Evolutionary conservation across 2,888 invertebrate species (phyloP), one percentile per base, ranked within the genome.

Genomic region (Rhyacophila evoluta): DNA sequence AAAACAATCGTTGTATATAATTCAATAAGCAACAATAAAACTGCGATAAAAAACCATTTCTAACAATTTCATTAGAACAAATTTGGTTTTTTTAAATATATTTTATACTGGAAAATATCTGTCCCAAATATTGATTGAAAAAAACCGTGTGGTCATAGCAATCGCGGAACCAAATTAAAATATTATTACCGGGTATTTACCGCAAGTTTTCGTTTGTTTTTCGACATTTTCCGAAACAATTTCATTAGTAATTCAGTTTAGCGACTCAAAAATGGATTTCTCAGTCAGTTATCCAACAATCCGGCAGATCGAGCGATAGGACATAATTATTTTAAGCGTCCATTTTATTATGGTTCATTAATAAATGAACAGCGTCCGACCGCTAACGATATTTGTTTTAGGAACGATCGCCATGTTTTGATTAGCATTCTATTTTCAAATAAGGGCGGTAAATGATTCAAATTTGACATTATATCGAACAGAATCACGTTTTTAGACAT

Each of bases 311-410:
- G 55, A 10, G 15, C 55, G 55, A 29, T 28, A 69, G 28, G 28
- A 29, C 12, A 28, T 69, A 69, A 69, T 29, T 29, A 28, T 68
- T 37, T 68, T 67, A 38, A 68, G 38, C 67, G 29, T 15, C 33
- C 33, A 37, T 72, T 39, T 72, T 39, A 27, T 27, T 27, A 28
- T 19, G 29, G 33, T 55, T 77, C 77, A 77, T 79, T 79, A 79
- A 79, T 79, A 79, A 79, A 79, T 71, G 37, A 74, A 67, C 70
- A 33, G 69, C 73, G 41, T 29, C 27, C 41, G 6, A 15, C n/a
- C 37, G 55, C 74, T 77, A 79, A 79, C 74, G 77, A 72, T 69
- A 73, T 79, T 77, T 79, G 73, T 75, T 72, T 75, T 76, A 8
- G 55, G 55, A 25, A 55, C 55, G 55, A 55, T 55, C 55, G 55